phyloP scores from a whole-genome alignment of 2,888 invertebrate genomes.

The Poecilobothrus nobilitatus region DNA sequence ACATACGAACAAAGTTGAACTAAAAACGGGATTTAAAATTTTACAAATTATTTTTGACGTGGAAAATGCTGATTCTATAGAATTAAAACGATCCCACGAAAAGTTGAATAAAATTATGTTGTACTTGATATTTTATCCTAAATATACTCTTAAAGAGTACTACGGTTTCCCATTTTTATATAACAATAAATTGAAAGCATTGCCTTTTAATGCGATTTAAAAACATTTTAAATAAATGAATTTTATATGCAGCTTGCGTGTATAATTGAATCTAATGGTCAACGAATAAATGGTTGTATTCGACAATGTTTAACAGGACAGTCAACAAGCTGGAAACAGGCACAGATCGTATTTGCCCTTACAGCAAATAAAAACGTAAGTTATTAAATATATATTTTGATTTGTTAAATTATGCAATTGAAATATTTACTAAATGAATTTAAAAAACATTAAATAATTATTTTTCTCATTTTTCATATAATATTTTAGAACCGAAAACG shows the following conservation, averaged over 20 bases:
- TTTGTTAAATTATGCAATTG: neutral
- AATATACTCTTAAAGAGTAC: slow-evolving; percentile 2
- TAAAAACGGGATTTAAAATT: too few species aligned
- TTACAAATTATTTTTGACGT: too few species aligned
- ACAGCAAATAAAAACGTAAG: slow-evolving; percentile 54
- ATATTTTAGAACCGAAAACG: slow-evolving; percentile 36
- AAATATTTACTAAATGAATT: slow-evolving; percentile 13
- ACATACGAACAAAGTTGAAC: too few species aligned
- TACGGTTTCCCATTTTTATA: neutral
- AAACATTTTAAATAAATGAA: neutral
- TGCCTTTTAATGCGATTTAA: neutral
- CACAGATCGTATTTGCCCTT: slow-evolving; percentile 50
- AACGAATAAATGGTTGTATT: slow-evolving; percentile 45
- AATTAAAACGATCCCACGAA: slow-evolving; percentile 29
- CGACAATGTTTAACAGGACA: slow-evolving; percentile 47
- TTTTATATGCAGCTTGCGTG: slow-evolving; percentile 40
- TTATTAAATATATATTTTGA: slow-evolving; percentile 16
- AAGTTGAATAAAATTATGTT: slow-evolving; percentile 37
- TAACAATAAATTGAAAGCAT: neutral
- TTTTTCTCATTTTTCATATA: slow-evolving; percentile 11
- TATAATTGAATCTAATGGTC: slow-evolving; percentile 45
- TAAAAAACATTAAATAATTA: neutral
- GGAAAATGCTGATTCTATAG: too few species aligned
- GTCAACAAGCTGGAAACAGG: slow-evolving; percentile 47
- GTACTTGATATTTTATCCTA: slow-evolving; percentile 12